Evolutionary conservation across 2,113 vertebrate genomes (phyloP).

Genomic region (Candoia aspera): DNA sequence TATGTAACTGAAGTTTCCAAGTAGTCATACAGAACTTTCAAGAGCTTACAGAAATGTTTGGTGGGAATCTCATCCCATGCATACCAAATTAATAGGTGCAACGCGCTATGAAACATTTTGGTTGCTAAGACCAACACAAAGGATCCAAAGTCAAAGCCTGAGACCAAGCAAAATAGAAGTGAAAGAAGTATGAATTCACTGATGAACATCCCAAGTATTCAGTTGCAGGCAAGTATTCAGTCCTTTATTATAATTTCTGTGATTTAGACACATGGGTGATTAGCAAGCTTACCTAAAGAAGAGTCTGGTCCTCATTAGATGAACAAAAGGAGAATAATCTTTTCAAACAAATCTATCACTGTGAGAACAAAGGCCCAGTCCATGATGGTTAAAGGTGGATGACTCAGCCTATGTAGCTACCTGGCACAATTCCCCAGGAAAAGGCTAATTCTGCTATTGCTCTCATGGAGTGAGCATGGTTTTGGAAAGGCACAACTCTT

Average conservation of each 20-base stretch:
- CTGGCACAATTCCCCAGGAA: too few species aligned
- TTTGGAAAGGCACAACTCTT: too few species aligned
- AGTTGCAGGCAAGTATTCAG: not conserved
- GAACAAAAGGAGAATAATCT: not conserved
- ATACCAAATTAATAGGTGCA: not conserved
- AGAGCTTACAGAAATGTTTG: not conserved
- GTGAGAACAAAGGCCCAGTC: too few species aligned
- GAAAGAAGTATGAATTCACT: not conserved
- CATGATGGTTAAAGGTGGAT: too few species aligned
- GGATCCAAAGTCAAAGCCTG: not conserved
- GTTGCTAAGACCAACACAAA: not conserved
- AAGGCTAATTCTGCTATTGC: too few species aligned
- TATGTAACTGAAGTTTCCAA: not conserved
- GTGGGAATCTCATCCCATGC: not conserved
- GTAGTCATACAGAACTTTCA: not conserved
- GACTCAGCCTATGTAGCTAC: too few species aligned
- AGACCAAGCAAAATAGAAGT: not conserved
- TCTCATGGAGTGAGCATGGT: too few species aligned
- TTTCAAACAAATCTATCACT: not conserved
- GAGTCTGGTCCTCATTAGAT: too few species aligned
- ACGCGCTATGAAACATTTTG: not conserved
- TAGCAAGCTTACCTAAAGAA: too few species aligned
- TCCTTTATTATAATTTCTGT: not conserved
- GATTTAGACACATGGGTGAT: not conserved
- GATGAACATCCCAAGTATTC: not conserved